Evolutionary conservation across 2,113 vertebrate species (phyloP).

Genomic region (Cololabis saira): DNA sequence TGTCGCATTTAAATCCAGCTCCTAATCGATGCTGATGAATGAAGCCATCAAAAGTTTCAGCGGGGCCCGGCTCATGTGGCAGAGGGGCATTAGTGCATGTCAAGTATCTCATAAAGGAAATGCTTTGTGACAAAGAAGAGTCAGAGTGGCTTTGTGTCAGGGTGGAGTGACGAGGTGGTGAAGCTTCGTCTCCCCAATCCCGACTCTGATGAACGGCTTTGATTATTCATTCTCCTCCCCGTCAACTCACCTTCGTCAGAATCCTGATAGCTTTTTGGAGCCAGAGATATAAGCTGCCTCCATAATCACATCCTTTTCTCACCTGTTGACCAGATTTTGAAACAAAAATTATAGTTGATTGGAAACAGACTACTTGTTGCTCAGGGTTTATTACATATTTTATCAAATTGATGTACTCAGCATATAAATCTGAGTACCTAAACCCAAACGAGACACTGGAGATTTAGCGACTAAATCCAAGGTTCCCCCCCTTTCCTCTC

Average conservation of each 20-base stretch:
- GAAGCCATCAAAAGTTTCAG: constrained; percentile 48
- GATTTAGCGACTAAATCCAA: not conserved
- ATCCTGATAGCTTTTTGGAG: constrained; percentile 10
- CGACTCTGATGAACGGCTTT: constrained; percentile 24
- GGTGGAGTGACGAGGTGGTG: constrained; percentile 12
- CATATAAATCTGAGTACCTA: not conserved
- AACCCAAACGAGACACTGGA: too few species aligned
- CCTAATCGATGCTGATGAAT: constrained; percentile 53
- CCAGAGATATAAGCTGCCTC: not conserved
- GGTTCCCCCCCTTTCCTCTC: not conserved
- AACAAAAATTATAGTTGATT: not conserved
- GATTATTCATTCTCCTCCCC: constrained; percentile 20
- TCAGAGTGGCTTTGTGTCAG: constrained; percentile 3
- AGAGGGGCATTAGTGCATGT: constrained; percentile 41
- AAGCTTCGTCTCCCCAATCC: constrained; percentile 3
- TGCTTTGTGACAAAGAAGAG: constrained; percentile 36
- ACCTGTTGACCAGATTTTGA: not conserved
- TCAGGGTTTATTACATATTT: too few species aligned
- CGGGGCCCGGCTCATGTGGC: constrained; percentile 2
- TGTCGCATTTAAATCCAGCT: constrained; percentile 45
- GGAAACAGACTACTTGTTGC: not conserved
- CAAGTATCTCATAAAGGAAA: constrained; percentile 25
- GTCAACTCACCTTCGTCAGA: constrained; percentile 6
- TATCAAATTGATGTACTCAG: not conserved
- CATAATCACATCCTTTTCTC: not conserved